Evolutionary conservation across 2,888 invertebrate genomes (phyloP).

Genomic region (Hermaeophaga mercurialis): DNA sequence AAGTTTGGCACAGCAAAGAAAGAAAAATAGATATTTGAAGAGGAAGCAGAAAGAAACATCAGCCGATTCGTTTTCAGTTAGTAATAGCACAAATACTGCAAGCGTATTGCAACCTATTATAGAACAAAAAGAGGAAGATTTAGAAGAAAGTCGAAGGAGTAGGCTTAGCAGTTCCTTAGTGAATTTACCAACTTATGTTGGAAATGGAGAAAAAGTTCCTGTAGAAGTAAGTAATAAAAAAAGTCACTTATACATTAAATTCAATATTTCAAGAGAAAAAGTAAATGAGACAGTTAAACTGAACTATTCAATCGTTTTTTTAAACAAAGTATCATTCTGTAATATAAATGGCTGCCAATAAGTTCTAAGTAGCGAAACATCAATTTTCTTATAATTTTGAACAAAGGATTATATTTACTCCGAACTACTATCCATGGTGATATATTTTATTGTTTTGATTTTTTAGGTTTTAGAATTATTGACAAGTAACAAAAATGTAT

Average conservation of each 20-base stretch:
- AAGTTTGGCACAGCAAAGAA: constrained; percentile 67
- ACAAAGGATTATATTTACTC: too few species aligned
- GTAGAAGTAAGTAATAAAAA: constrained; percentile 61
- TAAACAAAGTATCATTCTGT: too few species aligned
- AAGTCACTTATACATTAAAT: too few species aligned
- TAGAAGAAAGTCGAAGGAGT: constrained; percentile 51
- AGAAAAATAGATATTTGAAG: constrained; percentile 65
- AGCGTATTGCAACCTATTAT: constrained; percentile 62
- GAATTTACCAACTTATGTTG: constrained; percentile 82
- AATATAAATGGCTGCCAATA: too few species aligned
- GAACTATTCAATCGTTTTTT: too few species aligned
- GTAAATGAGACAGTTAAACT: too few species aligned
- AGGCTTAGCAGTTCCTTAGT: constrained; percentile 80
- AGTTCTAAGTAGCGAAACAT: too few species aligned
- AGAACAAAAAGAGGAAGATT: constrained; percentile 49
- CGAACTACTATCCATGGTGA: too few species aligned
- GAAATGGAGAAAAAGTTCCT: constrained; percentile 77
- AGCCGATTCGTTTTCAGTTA: constrained; percentile 72
- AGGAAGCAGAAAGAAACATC: constrained; percentile 64
- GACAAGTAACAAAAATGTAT: constrained; percentile 71
- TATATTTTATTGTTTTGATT: neutral
- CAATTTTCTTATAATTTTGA: too few species aligned
- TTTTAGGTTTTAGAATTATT: constrained; percentile 68
- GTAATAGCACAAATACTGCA: constrained; percentile 70
- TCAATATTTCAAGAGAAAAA: too few species aligned